Percentiles rank a stretch among this genome's conserved stretches.
These are phyloP conservation scores for Nomada flava DNA, from an alignment of 2,888 invertebrate genomes.

Conservation along the genomic window DNA sequence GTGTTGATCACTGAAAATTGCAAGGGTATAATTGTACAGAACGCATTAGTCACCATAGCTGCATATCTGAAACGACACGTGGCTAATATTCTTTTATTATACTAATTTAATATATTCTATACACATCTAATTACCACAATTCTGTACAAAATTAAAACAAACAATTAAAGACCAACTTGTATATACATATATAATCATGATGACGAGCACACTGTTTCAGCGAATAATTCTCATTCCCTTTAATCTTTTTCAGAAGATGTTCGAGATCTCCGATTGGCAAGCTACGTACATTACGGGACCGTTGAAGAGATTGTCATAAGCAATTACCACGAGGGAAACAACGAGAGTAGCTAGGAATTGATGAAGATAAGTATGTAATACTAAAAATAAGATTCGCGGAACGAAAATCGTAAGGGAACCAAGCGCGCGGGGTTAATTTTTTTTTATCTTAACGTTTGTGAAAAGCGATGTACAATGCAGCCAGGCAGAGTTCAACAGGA, in stretches of 20 bases:
- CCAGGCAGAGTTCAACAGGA: conserved; percentile 11
- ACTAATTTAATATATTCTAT: neutral
- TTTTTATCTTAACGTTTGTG: neutral
- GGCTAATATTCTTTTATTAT: neutral
- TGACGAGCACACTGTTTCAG: conserved; percentile 42
- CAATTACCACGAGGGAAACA: conserved; percentile 15
- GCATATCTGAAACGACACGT: conserved; percentile 26
- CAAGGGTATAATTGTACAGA: conserved; percentile 1
- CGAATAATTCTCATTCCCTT: neutral
- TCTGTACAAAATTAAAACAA: neutral
- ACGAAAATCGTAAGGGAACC: conserved; percentile 56
- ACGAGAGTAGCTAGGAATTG: conserved; percentile 35
- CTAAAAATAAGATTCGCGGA: conserved; percentile 9
- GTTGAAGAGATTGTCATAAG: conserved; percentile 64
- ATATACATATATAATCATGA: conserved; percentile 53
- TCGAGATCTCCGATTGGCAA: conserved; percentile 70
- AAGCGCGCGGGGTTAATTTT: conserved; percentile 40
- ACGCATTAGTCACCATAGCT: conserved; percentile 9
- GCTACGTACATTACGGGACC: conserved; percentile 66
- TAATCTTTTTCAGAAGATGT: conserved; percentile 28
- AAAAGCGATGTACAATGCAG: conserved; percentile 4
- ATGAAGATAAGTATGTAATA: conserved; percentile 45
- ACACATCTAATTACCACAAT: neutral
- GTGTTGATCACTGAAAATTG: conserved; percentile 34
- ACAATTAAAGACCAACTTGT: conserved; percentile 26